Evolutionary conservation across 1,140 invertebrate genomes (phyloP).

Genomic region (Hyphantria cunea): DNA sequence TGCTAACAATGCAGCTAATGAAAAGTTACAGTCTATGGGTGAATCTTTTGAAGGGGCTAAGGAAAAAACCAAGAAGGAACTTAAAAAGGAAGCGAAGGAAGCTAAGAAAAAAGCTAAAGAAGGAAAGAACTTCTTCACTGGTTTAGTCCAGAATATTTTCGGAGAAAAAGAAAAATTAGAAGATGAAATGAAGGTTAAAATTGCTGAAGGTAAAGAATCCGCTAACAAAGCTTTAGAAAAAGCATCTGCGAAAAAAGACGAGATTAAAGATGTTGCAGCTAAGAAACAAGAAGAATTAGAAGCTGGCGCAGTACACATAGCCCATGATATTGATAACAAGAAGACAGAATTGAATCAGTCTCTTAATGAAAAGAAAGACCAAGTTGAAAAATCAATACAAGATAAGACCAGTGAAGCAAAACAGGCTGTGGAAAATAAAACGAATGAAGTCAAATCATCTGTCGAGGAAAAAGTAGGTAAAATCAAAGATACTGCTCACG

Average conservation of each 20-base stretch:
- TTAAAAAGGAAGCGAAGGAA: conserved; percentile 50
- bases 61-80: conserved; percentile 50
- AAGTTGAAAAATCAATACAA: conserved; percentile 37
- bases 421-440: conserved; percentile 28
- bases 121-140: conserved; percentile 71
- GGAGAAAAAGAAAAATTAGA: conserved; percentile 74
- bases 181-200: conserved; percentile 62
- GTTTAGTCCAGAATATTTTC: conserved; percentile 69
- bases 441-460: conserved; percentile 28
- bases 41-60: conserved; percentile 48
- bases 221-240: conserved; percentile 55
- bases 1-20: conserved; percentile 41
- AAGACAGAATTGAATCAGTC: conserved; percentile 32
- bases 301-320: conserved; percentile 48
- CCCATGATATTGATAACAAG: conserved; percentile 41
- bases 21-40: conserved; percentile 39
- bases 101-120: conserved; percentile 71
- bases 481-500: conserved; percentile 28
- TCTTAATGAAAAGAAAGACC: conserved; percentile 37
- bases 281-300: conserved; percentile 62
- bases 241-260: conserved; percentile 56
- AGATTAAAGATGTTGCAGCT: conserved; percentile 50
- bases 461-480: conserved; percentile 30
- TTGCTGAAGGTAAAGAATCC: conserved; percentile 59
- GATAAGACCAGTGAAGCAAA: conserved; percentile 34